phyloP scores from a whole-genome alignment of 2,113 vertebrate genomes.

The Chaetura pelagica region DNA sequence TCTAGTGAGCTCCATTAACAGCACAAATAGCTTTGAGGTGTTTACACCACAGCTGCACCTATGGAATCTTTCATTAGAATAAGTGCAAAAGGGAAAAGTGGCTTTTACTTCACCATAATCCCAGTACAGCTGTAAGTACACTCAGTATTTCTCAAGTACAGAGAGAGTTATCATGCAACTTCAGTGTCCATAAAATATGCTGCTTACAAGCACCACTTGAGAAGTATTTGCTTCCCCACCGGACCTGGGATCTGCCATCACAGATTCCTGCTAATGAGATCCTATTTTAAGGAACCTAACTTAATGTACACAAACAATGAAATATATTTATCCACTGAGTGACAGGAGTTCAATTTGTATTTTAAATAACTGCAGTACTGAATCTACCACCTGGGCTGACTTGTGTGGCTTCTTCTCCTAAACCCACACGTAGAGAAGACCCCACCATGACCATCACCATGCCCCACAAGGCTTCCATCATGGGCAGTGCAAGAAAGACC shows the following conservation, averaged over 20 bases:
- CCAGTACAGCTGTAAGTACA: not conserved
- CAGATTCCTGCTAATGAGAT: not conserved
- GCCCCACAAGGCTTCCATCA: not conserved
- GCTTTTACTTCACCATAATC: not conserved
- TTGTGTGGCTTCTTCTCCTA: not conserved
- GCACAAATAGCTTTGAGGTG: not conserved
- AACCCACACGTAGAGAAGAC: not conserved
- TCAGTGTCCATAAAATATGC: conserved; percentile 15
- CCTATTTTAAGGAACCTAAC: not conserved
- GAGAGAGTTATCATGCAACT: not conserved
- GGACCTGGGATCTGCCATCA: not conserved
- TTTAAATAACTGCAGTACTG: not conserved
- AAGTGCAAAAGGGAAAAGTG: not conserved
- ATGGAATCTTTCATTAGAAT: not conserved
- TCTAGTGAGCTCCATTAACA: not conserved
- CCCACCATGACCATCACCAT: not conserved
- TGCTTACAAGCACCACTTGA: not conserved
- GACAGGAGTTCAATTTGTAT: not conserved
- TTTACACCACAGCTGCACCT: not conserved
- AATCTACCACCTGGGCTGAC: not conserved
- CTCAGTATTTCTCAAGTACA: not conserved
- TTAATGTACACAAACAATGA: not conserved
- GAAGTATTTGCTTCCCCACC: not conserved
- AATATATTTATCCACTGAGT: not conserved
- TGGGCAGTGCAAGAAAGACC: fast-evolving